Percentiles rank a stretch among this genome's conserved stretches.
Conservation (phyloP, 1,140 invertebrate species). For the Cydia fagiglandana region DNA sequence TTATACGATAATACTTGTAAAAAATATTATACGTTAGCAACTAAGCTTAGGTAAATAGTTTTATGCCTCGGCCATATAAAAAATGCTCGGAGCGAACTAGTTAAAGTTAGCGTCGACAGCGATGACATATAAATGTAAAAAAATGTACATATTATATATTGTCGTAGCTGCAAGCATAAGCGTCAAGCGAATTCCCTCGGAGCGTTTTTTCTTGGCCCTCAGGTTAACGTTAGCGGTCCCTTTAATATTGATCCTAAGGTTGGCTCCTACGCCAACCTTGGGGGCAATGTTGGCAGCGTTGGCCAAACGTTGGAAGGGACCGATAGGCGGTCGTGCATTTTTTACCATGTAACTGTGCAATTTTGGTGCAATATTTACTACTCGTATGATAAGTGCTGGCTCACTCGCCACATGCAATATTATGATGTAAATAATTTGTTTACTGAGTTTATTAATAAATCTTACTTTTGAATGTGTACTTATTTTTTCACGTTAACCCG, state of each 20-base stretch:
- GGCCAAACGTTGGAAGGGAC: background rate
- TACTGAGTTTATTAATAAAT: conserved; percentile 16
- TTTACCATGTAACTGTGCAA: conserved; percentile 46
- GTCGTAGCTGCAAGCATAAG: background rate
- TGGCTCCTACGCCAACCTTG: conserved; percentile 2
- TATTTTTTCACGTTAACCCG: background rate
- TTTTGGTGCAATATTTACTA: conserved; percentile 47
- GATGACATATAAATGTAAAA: too few species aligned
- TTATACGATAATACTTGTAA: background rate
- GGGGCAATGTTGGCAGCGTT: conserved; percentile 11
- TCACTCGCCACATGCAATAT: conserved; percentile 50
- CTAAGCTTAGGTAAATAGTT: background rate
- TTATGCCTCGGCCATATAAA: background rate
- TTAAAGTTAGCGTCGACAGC: background rate
- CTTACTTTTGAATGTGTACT: conserved; percentile 11
- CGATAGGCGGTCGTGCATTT: conserved; percentile 19
- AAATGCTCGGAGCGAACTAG: background rate
- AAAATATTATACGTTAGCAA: background rate
- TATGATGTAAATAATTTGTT: conserved; percentile 49
- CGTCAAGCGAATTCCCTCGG: background rate
- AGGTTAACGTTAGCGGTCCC: background rate
- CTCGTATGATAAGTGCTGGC: conserved; percentile 37
- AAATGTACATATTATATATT: background rate
- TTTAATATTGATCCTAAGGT: conserved; percentile 31
- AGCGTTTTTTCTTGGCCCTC: background rate